These are phyloP conservation scores for Cataglyphis albicans DNA, from an alignment of 2,888 invertebrate species.

Conservation along the genomic window DNA sequence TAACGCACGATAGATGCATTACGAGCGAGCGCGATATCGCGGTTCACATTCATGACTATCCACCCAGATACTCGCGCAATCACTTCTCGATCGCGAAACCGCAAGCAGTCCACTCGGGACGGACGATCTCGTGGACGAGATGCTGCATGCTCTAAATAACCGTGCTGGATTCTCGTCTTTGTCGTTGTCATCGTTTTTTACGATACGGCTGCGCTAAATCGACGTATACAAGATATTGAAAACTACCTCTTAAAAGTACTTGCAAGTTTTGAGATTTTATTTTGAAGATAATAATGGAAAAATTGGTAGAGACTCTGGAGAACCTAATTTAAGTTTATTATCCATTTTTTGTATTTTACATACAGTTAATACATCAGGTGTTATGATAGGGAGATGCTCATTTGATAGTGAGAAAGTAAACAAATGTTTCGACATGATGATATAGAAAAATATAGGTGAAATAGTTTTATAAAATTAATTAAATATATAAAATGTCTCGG, in stretches of 20 bases:
- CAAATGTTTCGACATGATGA: background rate
- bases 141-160: constrained; percentile 71
- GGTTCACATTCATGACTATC: constrained; percentile 60
- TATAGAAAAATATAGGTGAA: background rate
- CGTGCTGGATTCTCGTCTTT: constrained; percentile 55
- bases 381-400: background rate
- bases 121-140: constrained; percentile 32
- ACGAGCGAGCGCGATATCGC: constrained; percentile 67
- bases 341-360: background rate
- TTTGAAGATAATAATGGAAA: background rate
- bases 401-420: background rate
- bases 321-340: background rate
- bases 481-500: background rate
- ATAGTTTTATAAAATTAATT: too few species aligned
- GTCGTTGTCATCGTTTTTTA: constrained; percentile 5
- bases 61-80: constrained; percentile 49
- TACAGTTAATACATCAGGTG: background rate
- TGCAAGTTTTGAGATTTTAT: background rate
- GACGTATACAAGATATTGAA: background rate
- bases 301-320: background rate
- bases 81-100: constrained; percentile 71
- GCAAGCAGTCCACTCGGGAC: constrained; percentile 63
- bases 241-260: background rate
- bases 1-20: constrained; percentile 44
- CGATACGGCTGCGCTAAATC: background rate